These are phyloP conservation scores for Colostygia pectinataria DNA, from an alignment of 2,888 invertebrate genomes.

Conservation along the genomic window DNA sequence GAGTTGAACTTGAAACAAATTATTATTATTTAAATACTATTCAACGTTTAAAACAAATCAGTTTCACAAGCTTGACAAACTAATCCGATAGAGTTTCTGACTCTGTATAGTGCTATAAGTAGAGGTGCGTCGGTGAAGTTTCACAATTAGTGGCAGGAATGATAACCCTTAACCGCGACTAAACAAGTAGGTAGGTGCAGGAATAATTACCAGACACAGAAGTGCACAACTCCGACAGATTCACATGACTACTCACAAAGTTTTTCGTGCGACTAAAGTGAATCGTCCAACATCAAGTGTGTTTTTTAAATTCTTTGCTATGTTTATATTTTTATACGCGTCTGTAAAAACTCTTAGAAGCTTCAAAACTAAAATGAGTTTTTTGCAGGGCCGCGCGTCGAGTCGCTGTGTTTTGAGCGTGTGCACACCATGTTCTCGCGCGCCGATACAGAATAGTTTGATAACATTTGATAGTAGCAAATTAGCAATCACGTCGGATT, in stretches of 20 bases:
- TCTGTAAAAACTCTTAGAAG: no score
- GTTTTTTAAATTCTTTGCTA: no score
- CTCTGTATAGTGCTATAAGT: constrained; percentile 7
- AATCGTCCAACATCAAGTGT: no score
- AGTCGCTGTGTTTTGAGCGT: no score
- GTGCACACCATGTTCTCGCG: no score
- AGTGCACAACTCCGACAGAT: constrained; percentile 34
- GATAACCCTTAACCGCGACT: constrained; percentile 56
- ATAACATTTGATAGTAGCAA: background rate
- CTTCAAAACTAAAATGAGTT: no score
- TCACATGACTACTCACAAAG: no score
- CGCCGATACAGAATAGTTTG: background rate
- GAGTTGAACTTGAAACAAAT: no score
- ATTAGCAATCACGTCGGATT: background rate
- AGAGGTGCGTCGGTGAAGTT: constrained; percentile 49
- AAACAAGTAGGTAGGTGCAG: constrained; percentile 49
- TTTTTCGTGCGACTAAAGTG: no score
- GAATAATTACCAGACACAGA: constrained; percentile 60
- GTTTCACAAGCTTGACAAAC: constrained; percentile 16
- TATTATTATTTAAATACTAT: no score
- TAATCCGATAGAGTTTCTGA: constrained; percentile 8
- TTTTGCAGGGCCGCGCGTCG: no score
- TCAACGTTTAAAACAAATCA: constrained; percentile 2
- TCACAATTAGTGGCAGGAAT: constrained; percentile 57
- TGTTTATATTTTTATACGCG: no score